phyloP scores from a whole-genome alignment of 2,888 invertebrate genomes.

The Lydus trimaculatus region DNA sequence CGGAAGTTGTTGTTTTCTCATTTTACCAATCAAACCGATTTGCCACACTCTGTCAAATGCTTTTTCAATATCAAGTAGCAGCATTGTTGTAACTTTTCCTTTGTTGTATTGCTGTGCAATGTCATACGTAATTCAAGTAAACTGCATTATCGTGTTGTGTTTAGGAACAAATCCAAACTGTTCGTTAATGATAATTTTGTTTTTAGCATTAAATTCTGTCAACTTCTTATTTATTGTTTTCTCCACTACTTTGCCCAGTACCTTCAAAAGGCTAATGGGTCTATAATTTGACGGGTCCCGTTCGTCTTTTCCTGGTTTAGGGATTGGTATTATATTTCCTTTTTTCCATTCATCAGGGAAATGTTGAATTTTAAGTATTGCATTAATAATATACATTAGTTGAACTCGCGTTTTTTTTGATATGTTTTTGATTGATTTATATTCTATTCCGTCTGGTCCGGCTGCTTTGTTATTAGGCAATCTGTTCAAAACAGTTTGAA shows the following conservation, averaged over 20 bases:
- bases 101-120: conserved; percentile 38
- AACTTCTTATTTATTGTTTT: conserved; percentile 33
- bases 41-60: conserved; percentile 37
- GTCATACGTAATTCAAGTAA: conserved; percentile 39
- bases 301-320: conserved; percentile 31
- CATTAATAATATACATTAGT: conserved; percentile 32
- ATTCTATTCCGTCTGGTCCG: conserved; percentile 5
- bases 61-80: conserved; percentile 43
- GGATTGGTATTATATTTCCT: conserved; percentile 32
- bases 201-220: conserved; percentile 26
- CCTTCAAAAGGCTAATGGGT: conserved; percentile 35
- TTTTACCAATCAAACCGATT: conserved; percentile 41
- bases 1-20: conserved; percentile 15
- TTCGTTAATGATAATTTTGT: conserved; percentile 27
- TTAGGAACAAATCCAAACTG: conserved; percentile 44
- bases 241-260: conserved; percentile 38
- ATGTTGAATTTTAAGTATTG: conserved; percentile 20
- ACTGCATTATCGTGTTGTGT: conserved; percentile 42
- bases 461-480: conserved; percentile 11
- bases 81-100: conserved; percentile 35
- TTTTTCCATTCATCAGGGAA: conserved; percentile 34
- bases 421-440: conserved; percentile 14
- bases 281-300: conserved; percentile 29
- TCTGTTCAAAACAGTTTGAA: neutral
- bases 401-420: conserved; percentile 29